These are phyloP conservation scores for Eulemur albifrons DNA, from an alignment of 2,797 vertebrate species.

Conservation along the genomic window DNA sequence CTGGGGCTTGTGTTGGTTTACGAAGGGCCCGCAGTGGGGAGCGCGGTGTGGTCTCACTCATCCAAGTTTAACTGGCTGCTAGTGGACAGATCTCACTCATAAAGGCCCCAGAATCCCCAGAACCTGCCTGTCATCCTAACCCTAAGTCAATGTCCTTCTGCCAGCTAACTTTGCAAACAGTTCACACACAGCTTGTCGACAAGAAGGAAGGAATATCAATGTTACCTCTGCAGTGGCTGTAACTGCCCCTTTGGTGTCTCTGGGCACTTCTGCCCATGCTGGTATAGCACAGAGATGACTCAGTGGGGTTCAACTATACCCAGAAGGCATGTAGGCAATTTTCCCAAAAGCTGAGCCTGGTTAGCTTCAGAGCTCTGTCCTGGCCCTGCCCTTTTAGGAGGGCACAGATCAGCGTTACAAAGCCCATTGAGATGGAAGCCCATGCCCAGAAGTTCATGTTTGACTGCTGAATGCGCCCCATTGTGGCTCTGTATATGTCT, in stretches of 20 bases:
- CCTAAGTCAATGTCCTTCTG: neutral
- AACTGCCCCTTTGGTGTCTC: neutral
- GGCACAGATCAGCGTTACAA: constrained; percentile 46
- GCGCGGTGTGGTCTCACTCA: neutral
- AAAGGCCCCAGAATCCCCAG: neutral
- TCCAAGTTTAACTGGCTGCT: neutral
- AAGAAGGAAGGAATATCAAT: neutral
- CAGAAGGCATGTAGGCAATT: neutral
- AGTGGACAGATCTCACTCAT: neutral
- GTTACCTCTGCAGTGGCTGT: neutral
- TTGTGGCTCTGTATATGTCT: constrained; percentile 38
- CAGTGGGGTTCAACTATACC: neutral
- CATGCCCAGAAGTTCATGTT: neutral
- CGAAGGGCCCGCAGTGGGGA: neutral
- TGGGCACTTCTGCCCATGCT: neutral
- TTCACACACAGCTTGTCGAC: neutral
- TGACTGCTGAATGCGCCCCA: constrained; percentile 18
- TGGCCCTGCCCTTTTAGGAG: constrained; percentile 26
- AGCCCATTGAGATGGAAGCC: constrained; percentile 27
- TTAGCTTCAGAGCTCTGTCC: constrained; percentile 6
- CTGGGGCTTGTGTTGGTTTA: neutral
- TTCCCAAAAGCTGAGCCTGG: neutral
- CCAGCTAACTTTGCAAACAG: neutral
- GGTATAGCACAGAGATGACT: neutral
- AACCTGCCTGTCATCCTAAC: neutral